Percentiles rank a stretch among this genome's conserved stretches.
phyloP scores from a whole-genome alignment of 2,888 invertebrate genomes.

The Brachylomia viminalis region DNA sequence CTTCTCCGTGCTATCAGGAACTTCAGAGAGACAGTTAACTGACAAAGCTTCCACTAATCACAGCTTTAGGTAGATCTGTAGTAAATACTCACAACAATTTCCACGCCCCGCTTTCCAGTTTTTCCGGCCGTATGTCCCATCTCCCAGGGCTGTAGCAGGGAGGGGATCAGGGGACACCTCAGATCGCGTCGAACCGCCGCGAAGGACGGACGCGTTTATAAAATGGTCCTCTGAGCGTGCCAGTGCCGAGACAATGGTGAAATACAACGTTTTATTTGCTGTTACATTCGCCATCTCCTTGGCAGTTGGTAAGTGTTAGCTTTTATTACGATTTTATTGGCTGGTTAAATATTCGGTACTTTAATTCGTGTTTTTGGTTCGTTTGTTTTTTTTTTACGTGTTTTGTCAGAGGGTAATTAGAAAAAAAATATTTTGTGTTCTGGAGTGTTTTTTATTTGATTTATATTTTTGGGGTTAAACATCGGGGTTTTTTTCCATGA shows the following conservation, averaged over 20 bases:
- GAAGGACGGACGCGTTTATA: constrained; percentile 71
- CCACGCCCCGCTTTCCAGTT: constrained; percentile 37
- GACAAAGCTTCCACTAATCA: neutral
- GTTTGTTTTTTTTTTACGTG: constrained; percentile 39
- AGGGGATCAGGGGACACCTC: constrained; percentile 58
- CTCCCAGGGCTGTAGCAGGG: constrained; percentile 62
- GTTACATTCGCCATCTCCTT: constrained; percentile 78
- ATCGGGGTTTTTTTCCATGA: neutral
- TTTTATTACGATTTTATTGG: constrained; percentile 48
- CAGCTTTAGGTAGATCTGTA: neutral
- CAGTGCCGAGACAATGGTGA: constrained; percentile 78
- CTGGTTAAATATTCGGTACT: neutral
- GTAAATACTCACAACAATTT: constrained; percentile 17
- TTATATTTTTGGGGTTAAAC: neutral
- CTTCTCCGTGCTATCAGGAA: too few species aligned
- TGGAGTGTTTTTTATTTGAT: neutral
- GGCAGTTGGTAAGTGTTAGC: constrained; percentile 79
- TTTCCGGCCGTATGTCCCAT: constrained; percentile 48
- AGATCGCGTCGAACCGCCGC: constrained; percentile 69
- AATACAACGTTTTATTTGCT: constrained; percentile 78
- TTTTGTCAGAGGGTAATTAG: constrained; percentile 14
- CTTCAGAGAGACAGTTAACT: too few species aligned
- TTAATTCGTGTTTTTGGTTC: constrained; percentile 17
- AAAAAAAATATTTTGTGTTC: constrained; percentile 12
- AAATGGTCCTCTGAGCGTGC: constrained; percentile 57